Percentiles rank a stretch among this genome's conserved stretches.
phyloP scores from a whole-genome alignment of 2,797 vertebrate species.

The Muscicapa comitata region DNA sequence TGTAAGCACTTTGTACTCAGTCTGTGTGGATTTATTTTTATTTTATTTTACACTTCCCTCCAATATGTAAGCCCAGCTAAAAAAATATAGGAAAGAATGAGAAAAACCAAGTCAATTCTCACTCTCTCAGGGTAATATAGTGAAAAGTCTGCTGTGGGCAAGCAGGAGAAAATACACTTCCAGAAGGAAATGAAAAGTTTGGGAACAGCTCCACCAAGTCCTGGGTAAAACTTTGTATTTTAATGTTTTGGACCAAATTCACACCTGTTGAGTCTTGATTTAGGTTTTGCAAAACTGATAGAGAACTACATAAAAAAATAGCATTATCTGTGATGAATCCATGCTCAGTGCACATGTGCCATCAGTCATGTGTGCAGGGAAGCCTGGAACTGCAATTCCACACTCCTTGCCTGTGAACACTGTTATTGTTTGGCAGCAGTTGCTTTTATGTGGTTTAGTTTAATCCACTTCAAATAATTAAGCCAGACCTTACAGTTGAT shows the following conservation, averaged over 20 bases:
- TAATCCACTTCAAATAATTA: slow-evolving; percentile 28
- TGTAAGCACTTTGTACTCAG: neutral
- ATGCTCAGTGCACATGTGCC: neutral
- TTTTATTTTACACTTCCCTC: neutral
- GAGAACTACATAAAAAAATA: neutral
- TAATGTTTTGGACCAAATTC: neutral
- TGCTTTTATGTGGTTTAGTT: slow-evolving; percentile 13
- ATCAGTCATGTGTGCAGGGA: neutral
- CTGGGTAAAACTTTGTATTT: neutral
- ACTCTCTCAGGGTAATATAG: neutral
- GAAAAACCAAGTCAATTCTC: neutral
- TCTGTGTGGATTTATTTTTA: neutral
- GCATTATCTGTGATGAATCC: neutral
- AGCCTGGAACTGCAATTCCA: neutral
- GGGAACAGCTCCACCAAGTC: neutral
- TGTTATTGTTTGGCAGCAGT: neutral
- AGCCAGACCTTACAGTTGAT: neutral
- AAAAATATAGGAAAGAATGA: neutral
- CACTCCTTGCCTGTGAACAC: neutral
- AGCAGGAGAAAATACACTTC: neutral
- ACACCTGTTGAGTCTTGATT: neutral
- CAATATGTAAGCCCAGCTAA: neutral
- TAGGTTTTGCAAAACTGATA: neutral
- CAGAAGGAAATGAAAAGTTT: neutral
- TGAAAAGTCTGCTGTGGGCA: neutral